Evolutionary conservation across 1,140 invertebrate genomes (phyloP).

Genomic region (Patella vulgata): DNA sequence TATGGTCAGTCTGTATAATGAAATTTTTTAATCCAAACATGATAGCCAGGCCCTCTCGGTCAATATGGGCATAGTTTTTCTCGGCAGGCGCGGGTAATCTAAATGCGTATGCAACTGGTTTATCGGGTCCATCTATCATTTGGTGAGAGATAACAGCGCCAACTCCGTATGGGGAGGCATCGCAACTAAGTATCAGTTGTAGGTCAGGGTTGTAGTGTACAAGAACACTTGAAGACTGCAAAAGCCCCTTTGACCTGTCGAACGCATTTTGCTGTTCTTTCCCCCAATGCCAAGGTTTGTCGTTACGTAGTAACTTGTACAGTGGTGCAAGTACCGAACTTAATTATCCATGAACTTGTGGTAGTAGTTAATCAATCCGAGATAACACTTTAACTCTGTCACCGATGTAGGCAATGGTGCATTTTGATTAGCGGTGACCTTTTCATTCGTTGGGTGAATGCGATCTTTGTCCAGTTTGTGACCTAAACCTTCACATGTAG

Average conservation of each 20-base stretch:
- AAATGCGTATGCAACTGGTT: slow-evolving; percentile 67
- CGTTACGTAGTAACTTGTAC: slow-evolving; percentile 26
- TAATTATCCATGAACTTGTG: too few relatives aligned
- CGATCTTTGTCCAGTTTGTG: too few relatives aligned
- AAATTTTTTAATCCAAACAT: too few relatives aligned
- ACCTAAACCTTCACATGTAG: too few relatives aligned
- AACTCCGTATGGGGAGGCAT: slow-evolving; percentile 68
- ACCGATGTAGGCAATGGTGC: too few relatives aligned
- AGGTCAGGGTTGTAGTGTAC: slow-evolving; percentile 62
- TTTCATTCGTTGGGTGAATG: too few relatives aligned
- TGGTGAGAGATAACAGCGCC: slow-evolving; percentile 67
- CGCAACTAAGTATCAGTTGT: slow-evolving; percentile 66
- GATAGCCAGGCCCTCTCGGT: too few relatives aligned
- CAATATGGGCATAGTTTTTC: too few relatives aligned
- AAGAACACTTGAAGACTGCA: slow-evolving; percentile 46
- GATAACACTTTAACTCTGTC: too few relatives aligned
- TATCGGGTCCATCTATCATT: slow-evolving; percentile 50
- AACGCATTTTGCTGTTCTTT: slow-evolving; percentile 26
- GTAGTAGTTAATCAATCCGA: too few relatives aligned
- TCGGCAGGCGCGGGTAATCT: slow-evolving; percentile 65
- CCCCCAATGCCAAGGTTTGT: slow-evolving; percentile 24
- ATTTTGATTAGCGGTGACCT: too few relatives aligned
- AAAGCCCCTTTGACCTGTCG: slow-evolving; percentile 18
- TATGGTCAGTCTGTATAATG: too few relatives aligned
- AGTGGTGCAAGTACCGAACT: slow-evolving; percentile 22